A percentile compares a stretch with the other conserved stretches of the same genome.
These are phyloP conservation scores for Symphodus melops DNA, from an alignment of 2,113 vertebrate species.

Conservation along the genomic window DNA sequence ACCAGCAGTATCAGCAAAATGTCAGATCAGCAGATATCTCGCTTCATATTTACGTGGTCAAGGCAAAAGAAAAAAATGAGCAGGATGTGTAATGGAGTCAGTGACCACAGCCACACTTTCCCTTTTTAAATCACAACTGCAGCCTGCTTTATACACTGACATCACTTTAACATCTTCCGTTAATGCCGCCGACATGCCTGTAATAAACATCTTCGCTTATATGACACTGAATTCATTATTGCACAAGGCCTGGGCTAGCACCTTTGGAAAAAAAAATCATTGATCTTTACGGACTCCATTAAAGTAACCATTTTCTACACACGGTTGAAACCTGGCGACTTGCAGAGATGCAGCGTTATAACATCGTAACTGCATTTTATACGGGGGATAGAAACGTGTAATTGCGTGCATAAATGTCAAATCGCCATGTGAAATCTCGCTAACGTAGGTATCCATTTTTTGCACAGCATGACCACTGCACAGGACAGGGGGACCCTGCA, in stretches of 20 bases:
- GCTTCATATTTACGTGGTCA: constrained; percentile 49
- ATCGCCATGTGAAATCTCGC: constrained; percentile 60
- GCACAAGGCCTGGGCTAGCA: constrained; percentile 74
- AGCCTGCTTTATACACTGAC: constrained; percentile 21
- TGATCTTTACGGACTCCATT: constrained; percentile 60
- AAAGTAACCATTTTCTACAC: constrained; percentile 55
- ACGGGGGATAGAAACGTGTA: background rate
- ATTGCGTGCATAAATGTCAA: constrained; percentile 57
- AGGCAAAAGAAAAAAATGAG: constrained; percentile 69
- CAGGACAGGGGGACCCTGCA: constrained; percentile 79
- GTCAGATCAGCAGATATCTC: constrained; percentile 24
- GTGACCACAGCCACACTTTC: constrained; percentile 70
- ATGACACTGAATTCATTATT: constrained; percentile 69
- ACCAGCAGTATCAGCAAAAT: background rate
- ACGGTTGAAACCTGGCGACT: constrained; percentile 12
- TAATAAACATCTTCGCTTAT: constrained; percentile 31
- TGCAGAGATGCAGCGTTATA: constrained; percentile 6
- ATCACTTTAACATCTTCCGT: constrained; percentile 14
- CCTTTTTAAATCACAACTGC: constrained; percentile 55
- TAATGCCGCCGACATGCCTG: background rate
- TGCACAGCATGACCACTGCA: constrained; percentile 80
- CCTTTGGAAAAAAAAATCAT: constrained; percentile 57
- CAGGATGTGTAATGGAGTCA: constrained; percentile 72
- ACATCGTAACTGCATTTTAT: background rate
- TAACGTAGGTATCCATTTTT: constrained; percentile 69